Base-by-base conservation (phyloP, 1,140 invertebrate genomes). In the Halictus rubicundus region DNA sequence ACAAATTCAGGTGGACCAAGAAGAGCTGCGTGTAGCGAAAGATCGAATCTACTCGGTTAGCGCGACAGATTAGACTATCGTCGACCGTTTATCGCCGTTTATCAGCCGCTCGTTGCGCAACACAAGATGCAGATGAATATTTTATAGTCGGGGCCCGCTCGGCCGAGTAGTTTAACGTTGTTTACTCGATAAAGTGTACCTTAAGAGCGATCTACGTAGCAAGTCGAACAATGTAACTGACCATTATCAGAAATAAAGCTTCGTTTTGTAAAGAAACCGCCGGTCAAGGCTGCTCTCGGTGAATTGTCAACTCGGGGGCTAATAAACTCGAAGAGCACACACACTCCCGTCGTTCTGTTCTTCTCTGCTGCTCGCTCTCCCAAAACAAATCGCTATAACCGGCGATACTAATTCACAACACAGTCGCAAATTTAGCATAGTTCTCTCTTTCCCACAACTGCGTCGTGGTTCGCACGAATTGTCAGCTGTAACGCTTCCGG, bases 1-100 rank as follows among this genome's bases (percentile, higher is more conserved):
- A 81, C 63, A 86, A 57, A 86, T 81, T 61, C 81, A 77, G 77
- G 80, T 89, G 90, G 87, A 91, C 90, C 90, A 91, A 92, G 89
- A 88, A 90, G 87, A 89, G 89, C 66, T 69, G 80, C 69, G 49
- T 32, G 60, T 21, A 21, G 23, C 54, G 23, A 80, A 23, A 63
- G 49, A 75, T 76, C 14, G 68, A 78, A 78, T 52, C 42, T 60
- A 68, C 16, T 23, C 65, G 64, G 68, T 39, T 59, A 63, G 10
- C 37, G 63, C n/a, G 25, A 75, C 72, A 52, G 25, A 61, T 68
- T 77, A 78, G 37, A 37, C 52, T 64, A 79, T 73, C 68, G 64
- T 85, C 66, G 66, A 61, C 66, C 66, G 46, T 78, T 75, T 76
- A 80, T 82, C 60, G 39, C 59, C 42, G 65, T n/a, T 77, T 78